A percentile compares a stretch with the other conserved stretches of the same genome.
Evolutionary conservation across 2,888 invertebrate genomes (phyloP).

Genomic region (Pyrocoelia pectoralis): DNA sequence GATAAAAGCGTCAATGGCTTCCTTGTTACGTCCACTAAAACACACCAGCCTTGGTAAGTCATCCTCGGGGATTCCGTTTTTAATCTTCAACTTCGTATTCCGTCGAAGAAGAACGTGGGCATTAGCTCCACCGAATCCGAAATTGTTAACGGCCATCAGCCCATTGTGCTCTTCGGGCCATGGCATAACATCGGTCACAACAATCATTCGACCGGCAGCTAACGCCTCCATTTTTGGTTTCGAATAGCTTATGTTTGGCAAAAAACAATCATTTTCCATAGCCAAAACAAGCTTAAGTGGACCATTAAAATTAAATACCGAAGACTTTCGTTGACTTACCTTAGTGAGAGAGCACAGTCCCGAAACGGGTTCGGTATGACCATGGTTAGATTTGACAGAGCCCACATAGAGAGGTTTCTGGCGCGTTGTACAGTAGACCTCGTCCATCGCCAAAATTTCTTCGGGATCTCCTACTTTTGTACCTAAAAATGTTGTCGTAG

Average conservation of each 20-base stretch:
- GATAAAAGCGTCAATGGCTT: constrained; percentile 72
- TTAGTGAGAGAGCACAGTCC: constrained; percentile 62
- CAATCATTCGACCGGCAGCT: constrained; percentile 69
- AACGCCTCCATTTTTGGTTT: constrained; percentile 66
- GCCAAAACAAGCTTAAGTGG: constrained; percentile 61
- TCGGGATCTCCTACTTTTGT: constrained; percentile 91
- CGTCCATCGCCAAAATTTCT: constrained; percentile 84
- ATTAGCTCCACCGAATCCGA: constrained; percentile 93
- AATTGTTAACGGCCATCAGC: constrained; percentile 86
- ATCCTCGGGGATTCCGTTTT: constrained; percentile 67
- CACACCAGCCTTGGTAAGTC: constrained; percentile 76
- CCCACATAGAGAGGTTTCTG: constrained; percentile 82
- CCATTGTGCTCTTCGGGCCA: constrained; percentile 79
- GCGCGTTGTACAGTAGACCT: constrained; percentile 79
- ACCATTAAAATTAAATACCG: too few species aligned
- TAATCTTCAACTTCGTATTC: constrained; percentile 67
- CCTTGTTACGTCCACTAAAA: constrained; percentile 82
- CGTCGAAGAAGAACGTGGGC: constrained; percentile 75
- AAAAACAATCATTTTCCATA: constrained; percentile 80
- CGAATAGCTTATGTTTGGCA: constrained; percentile 84
- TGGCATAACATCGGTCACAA: constrained; percentile 75
- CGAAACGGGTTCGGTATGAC: constrained; percentile 89
- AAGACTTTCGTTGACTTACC: constrained; percentile 2
- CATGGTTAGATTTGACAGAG: constrained; percentile 93
- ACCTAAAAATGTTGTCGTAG: constrained; percentile 54